These are phyloP conservation scores for Coleophora deauratella DNA, from an alignment of 2,888 invertebrate genomes.

Conservation along the genomic window DNA sequence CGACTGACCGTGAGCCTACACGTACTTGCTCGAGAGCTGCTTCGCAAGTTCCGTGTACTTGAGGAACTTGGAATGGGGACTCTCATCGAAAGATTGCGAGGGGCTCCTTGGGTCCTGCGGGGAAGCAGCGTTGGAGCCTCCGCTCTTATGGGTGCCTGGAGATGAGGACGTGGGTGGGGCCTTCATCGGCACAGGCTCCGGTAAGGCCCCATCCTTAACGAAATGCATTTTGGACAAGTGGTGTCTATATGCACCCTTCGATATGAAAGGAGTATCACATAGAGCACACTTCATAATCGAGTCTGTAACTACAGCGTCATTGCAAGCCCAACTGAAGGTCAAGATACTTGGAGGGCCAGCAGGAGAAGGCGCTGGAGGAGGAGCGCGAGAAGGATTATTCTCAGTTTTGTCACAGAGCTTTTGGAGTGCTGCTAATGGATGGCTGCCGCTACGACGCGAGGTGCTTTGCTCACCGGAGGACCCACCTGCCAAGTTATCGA, in stretches of 20 bases:
- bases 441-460: slow-evolving; percentile 82
- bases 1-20: slow-evolving; percentile 74
- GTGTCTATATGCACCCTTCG: slow-evolving; percentile 97
- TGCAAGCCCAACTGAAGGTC: slow-evolving; percentile 96
- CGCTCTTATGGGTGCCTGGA: slow-evolving; percentile 56
- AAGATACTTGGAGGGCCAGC: slow-evolving; percentile 87
- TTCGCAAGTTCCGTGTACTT: slow-evolving; percentile 99
- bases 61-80: slow-evolving; percentile 97
- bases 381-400: slow-evolving; percentile 77
- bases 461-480: slow-evolving; percentile 65
- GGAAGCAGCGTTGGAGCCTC: slow-evolving; percentile 56
- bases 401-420: slow-evolving; percentile 97
- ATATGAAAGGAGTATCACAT: slow-evolving; percentile 96
- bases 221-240: slow-evolving; percentile 97
- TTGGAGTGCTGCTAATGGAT: slow-evolving; percentile 95
- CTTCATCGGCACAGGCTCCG: slow-evolving; percentile 81
- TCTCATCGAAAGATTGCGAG: slow-evolving; percentile 84
- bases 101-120: slow-evolving; percentile 76
- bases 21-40: slow-evolving; percentile 97
- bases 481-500: slow-evolving; percentile 84
- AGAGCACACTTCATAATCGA: slow-evolving; percentile 95
- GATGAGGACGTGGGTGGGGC: slow-evolving; percentile 60
- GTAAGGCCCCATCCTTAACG: slow-evolving; percentile 91
- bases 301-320: slow-evolving; percentile 91
- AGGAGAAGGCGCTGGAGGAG: slow-evolving; percentile 67